These are phyloP conservation scores for Bombus turneri DNA, from an alignment of 1,140 invertebrate species.

Conservation along the genomic window DNA sequence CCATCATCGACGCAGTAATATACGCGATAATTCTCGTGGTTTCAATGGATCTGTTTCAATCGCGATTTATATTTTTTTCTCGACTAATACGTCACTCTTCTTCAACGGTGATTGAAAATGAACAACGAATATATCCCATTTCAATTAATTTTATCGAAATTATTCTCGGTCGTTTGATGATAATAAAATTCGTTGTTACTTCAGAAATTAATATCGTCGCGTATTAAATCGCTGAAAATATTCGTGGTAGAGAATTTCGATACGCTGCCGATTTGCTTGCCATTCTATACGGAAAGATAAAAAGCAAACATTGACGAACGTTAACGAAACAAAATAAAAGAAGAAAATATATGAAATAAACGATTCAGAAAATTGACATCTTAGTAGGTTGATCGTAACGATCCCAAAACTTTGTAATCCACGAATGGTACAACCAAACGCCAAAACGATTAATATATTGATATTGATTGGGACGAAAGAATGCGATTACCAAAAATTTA, in stretches of 20 bases:
- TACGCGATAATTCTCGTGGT: too few relatives aligned
- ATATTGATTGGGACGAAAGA: background rate
- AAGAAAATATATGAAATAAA: conserved; percentile 13
- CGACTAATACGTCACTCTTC: background rate
- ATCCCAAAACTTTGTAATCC: conserved; percentile 51
- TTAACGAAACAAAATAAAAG: background rate
- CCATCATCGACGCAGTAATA: background rate
- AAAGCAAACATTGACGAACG: background rate
- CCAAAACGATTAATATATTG: background rate
- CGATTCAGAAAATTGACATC: conserved; percentile 50
- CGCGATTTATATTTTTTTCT: background rate
- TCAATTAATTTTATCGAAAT: background rate
- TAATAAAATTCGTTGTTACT: background rate
- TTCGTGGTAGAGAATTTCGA: background rate
- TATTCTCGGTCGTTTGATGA: background rate
- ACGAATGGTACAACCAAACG: conserved; percentile 49
- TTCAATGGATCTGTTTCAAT: background rate
- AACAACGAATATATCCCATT: too few relatives aligned
- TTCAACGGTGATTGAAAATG: background rate
- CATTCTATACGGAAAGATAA: background rate
- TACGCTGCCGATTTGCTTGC: too few relatives aligned
- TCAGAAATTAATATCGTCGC: background rate
- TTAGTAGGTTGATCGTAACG: conserved; percentile 34
- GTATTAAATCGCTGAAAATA: background rate
- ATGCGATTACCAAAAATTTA: background rate